Evolutionary conservation across 1,140 invertebrate species (phyloP), one percentile per base, ranked within the genome.

Genomic region (Lordiphosa collinella): DNA sequence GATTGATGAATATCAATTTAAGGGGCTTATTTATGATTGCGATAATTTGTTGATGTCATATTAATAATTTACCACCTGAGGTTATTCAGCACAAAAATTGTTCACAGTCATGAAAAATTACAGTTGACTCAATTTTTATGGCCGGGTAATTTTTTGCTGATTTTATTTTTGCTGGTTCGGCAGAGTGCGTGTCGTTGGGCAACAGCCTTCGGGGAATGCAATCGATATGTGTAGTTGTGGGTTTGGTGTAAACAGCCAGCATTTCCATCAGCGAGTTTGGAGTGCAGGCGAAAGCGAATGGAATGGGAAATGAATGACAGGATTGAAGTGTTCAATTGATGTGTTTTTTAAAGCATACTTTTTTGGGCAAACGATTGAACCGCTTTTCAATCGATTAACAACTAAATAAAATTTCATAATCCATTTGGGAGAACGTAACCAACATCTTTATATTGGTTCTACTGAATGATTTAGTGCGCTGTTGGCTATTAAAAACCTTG

Each of bases 401-500:
- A 3, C 18, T 22, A 22, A 22, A 29, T 29, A 29, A 7, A 29
- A 5, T 29, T 29, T 29, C 25, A 29, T 44, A 44, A 52, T 62
- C 58, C 63, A 66, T 58, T 53, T 25, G 32, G 12, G 22, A 22
- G 48, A 36, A 35, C 32, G 16, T 10, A 11, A 32, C 43, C 60
- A 46, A 13, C 25, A 52, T 63, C 60, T 46, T 29, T 47, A 53
- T 63, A 38, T 2, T 7, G 57, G 46, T 51, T 44, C n/a, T 50
- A 65, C 25, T 36, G 46, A 54, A 67, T 67, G 63, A 67, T 67
- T 67, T 67, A 67, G 67, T 67, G 40, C 18, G 32, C 32, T 67
- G 46, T 44, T 12, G 41, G 54, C 63, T 67, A 67, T 67, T 67
- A 67, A 67, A 58, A 67, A 63, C 46, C 14, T 18, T 46, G 53